phyloP scores from a whole-genome alignment of 2,797 vertebrate species.

The Crenichthys baileyi region DNA sequence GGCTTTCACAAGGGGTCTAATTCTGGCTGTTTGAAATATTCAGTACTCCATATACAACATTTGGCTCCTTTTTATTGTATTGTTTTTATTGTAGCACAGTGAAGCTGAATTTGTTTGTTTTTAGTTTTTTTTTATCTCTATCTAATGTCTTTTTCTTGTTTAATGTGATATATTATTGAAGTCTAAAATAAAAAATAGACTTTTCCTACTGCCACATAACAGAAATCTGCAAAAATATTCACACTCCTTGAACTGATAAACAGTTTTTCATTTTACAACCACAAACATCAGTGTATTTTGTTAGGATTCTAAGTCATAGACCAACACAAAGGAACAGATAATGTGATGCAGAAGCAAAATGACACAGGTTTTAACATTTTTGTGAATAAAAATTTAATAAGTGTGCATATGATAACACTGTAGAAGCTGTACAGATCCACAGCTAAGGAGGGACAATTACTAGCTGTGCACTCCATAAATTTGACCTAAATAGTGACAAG shows the following conservation, averaged over 20 bases:
- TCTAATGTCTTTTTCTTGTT: slow-evolving; percentile 65
- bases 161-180: slow-evolving; percentile 37
- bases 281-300: neutral
- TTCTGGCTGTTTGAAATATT: slow-evolving; percentile 63
- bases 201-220: neutral
- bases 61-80: neutral
- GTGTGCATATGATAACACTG: too few species aligned
- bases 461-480: neutral
- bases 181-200: slow-evolving; percentile 15
- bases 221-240: neutral
- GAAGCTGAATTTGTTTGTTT: slow-evolving; percentile 25
- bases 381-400: neutral
- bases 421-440: neutral
- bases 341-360: neutral
- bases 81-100: slow-evolving; percentile 20
- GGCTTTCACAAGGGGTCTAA: slow-evolving; percentile 40
- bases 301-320: neutral
- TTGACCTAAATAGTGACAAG: neutral
- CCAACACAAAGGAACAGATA: neutral
- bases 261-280: neutral
- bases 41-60: slow-evolving; percentile 26
- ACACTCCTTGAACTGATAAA: neutral
- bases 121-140: slow-evolving; percentile 19
- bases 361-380: too few species aligned
- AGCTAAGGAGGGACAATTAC: neutral